Base-by-base conservation (phyloP, 2,888 invertebrate genomes). In the Pantelozetes paolii region DNA sequence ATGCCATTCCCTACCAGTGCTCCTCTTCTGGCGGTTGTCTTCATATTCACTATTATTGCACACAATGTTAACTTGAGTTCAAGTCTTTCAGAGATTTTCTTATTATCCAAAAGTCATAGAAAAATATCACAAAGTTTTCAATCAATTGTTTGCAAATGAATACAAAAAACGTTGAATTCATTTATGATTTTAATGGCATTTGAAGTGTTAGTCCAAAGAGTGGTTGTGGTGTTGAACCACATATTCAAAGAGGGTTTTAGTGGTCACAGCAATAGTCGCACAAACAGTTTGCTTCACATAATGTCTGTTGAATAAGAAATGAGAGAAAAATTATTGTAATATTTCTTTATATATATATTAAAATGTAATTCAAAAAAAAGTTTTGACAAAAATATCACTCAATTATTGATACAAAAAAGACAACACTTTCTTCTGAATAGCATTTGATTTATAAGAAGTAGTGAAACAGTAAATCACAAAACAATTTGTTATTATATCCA, bases 111-210 rank as follows among this genome's bases (percentile, higher is more conserved):
- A 54, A 15, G 23, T 54, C 23, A 20, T 3, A 50, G 5, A 9
- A 50, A 50, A 50, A 50, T 50, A 15, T 50, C 50, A 50, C 50
- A 50, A 50, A 18, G 50, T 50, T 50, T 50, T 36, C 36, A 36
- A 36, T 36, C 11, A 36, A 36, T 36, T 8, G 36, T 36, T 36
- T 5, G 11, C 6, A 36, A 36, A 8, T 36, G 36, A 8, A 5
- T 5, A 36, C 36, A 36, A 36, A 36, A 36, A 36, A 11, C 18
- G 11, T 45, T 45, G 45, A 45, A 45, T 45, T 18, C 45, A 45
- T 45, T 45, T 13, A 45, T 45, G 9, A 36, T n/a, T n/a, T n/a
- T n/a, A n/a, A n/a, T n/a, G n/a, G n/a, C n/a, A n/a, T n/a, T 48
- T n/a, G 48, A 48, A 48, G 48, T 48, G 3, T 48, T 40, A 13